Conservation (phyloP, 2,888 invertebrate genomes). For the Eilema caniola region DNA sequence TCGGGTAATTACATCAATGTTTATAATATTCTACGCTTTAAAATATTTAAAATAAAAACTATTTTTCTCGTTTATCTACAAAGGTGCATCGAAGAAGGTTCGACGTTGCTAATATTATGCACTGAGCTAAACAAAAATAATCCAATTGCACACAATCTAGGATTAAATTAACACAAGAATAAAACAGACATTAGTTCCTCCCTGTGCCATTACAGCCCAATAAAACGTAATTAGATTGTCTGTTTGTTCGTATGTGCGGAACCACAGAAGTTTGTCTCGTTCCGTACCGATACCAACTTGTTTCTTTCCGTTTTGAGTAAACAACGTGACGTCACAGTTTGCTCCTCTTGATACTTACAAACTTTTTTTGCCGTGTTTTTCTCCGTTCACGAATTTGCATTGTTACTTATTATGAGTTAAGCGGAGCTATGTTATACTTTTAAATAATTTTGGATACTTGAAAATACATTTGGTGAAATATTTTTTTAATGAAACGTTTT, state of each 20-base stretch:
- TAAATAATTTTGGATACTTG: neutral
- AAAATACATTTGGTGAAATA: neutral
- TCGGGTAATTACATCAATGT: too few relatives aligned
- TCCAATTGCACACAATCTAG: slow-evolving; percentile 10
- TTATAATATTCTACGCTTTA: too few relatives aligned
- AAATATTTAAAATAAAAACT: too few relatives aligned
- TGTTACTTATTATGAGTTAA: slow-evolving; percentile 27
- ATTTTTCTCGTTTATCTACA: too few relatives aligned
- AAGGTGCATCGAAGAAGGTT: too few relatives aligned
- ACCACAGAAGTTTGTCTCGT: slow-evolving; percentile 54
- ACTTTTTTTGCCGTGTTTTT: slow-evolving; percentile 31
- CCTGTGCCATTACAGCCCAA: slow-evolving; percentile 34
- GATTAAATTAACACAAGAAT: slow-evolving; percentile 19
- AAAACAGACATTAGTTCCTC: slow-evolving; percentile 22
- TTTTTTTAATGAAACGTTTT: neutral
- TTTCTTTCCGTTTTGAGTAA: slow-evolving; percentile 59
- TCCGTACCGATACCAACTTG: slow-evolving; percentile 62
- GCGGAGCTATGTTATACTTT: neutral
- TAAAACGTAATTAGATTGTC: slow-evolving; percentile 58
- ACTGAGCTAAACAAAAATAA: neutral
- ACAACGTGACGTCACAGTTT: slow-evolving; percentile 57
- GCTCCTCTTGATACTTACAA: slow-evolving; percentile 47
- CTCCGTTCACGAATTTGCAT: slow-evolving; percentile 18
- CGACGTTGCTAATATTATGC: neutral
- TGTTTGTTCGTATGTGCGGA: slow-evolving; percentile 54